Percentiles rank a stretch among this genome's conserved stretches.
phyloP scores from a whole-genome alignment of 2,888 invertebrate genomes.

The Trachelus iudaicus region DNA sequence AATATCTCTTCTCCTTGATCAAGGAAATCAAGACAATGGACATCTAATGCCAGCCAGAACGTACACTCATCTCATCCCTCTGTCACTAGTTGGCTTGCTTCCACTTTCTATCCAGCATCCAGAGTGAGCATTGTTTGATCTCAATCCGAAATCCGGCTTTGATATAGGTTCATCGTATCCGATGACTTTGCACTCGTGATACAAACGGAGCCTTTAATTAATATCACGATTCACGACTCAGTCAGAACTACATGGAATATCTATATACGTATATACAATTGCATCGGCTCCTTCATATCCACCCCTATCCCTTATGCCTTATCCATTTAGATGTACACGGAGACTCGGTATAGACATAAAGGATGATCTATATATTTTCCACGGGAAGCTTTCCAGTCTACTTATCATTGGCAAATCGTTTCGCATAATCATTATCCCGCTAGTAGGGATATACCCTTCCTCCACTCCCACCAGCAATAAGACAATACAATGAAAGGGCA shows the following conservation, averaged over 20 bases:
- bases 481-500: slow-evolving; percentile 16
- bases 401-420: neutral
- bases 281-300: neutral
- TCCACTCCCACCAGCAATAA: neutral
- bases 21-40: slow-evolving; percentile 34
- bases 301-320: neutral
- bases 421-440: neutral
- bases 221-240: slow-evolving; percentile 1
- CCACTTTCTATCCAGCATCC: slow-evolving; percentile 9
- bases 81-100: neutral
- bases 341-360: neutral
- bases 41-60: slow-evolving; percentile 36
- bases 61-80: slow-evolving; percentile 1
- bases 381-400: neutral
- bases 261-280: neutral
- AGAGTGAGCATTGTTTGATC: slow-evolving; percentile 25
- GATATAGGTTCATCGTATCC: slow-evolving; percentile 18
- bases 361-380: neutral
- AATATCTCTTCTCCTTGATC: neutral
- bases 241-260: neutral
- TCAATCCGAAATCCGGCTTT: slow-evolving; percentile 26
- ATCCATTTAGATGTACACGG: neutral
- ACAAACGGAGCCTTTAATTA: slow-evolving; percentile 8
- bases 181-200: slow-evolving; percentile 4
- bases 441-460: neutral